phyloP scores from a whole-genome alignment of 2,113 vertebrate species.

The Himantopus leucocephalus region DNA sequence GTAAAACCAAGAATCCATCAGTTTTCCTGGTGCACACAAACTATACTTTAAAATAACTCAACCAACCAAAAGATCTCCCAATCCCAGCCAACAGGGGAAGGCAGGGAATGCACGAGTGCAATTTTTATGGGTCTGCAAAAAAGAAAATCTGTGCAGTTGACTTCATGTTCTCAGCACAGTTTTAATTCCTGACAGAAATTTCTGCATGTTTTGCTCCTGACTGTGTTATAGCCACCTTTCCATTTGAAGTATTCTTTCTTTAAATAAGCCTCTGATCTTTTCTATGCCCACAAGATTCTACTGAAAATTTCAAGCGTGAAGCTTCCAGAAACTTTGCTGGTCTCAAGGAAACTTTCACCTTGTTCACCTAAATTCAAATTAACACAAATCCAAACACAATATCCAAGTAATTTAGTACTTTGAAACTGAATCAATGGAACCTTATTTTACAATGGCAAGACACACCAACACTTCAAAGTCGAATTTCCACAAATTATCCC shows the following conservation, averaged over 20 bases:
- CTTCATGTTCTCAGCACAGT: not conserved
- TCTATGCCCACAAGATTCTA: not conserved
- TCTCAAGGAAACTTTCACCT: not conserved
- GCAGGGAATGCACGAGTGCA: not conserved
- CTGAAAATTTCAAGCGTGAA: not conserved
- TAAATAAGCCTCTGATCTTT: not conserved
- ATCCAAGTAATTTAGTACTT: not conserved
- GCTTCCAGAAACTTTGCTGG: not conserved
- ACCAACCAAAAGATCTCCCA: not conserved
- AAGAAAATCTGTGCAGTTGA: not conserved
- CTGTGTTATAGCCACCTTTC: not conserved
- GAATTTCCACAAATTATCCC: not conserved
- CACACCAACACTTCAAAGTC: not conserved
- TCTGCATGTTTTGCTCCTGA: not conserved
- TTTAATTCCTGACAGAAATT: not conserved
- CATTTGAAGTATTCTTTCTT: not conserved
- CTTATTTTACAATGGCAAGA: not conserved
- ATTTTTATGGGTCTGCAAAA: not conserved
- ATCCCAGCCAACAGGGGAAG: not conserved
- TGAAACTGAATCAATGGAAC: not conserved
- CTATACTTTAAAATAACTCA: not conserved
- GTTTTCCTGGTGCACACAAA: not conserved
- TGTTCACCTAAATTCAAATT: not conserved
- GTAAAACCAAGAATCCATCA: not conserved
- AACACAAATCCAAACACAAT: not conserved